These are phyloP conservation scores for Ceyx cyanopectus DNA, from an alignment of 2,113 vertebrate species.

Conservation along the genomic window DNA sequence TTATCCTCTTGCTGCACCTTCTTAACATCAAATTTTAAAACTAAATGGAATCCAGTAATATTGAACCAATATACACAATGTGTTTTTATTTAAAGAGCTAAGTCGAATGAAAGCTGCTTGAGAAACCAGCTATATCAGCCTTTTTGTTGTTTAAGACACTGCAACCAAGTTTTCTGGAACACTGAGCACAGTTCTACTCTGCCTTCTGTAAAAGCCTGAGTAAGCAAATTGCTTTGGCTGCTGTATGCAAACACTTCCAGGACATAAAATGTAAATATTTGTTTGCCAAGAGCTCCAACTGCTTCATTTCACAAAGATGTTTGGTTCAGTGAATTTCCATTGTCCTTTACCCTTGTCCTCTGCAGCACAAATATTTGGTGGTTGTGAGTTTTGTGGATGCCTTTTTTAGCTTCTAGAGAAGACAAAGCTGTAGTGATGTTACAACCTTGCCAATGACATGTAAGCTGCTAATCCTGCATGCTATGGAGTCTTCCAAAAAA, in stretches of 20 bases:
- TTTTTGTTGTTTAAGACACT: not conserved
- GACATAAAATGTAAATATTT: not conserved
- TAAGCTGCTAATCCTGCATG: not conserved
- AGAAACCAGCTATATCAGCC: not conserved
- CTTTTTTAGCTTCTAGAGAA: not conserved
- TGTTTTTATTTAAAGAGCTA: not conserved
- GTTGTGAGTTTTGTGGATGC: not conserved
- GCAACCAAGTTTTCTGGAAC: not conserved
- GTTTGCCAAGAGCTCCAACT: not conserved
- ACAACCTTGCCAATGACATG: not conserved
- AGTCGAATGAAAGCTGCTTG: not conserved
- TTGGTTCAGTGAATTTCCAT: not conserved
- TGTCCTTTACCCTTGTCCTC: not conserved
- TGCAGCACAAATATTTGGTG: not conserved
- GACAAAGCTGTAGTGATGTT: not conserved
- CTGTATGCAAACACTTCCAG: not conserved
- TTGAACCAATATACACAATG: not conserved
- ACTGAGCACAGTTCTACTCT: not conserved
- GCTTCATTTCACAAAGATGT: not conserved
- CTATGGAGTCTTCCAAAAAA: not conserved
- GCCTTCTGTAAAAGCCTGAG: not conserved
- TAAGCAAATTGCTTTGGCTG: not conserved
- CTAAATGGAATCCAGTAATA: not conserved
- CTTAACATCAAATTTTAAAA: not conserved
- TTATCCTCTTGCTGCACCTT: not conserved